phyloP scores from a whole-genome alignment of 2,888 invertebrate species.

The Laspeyria flexula region DNA sequence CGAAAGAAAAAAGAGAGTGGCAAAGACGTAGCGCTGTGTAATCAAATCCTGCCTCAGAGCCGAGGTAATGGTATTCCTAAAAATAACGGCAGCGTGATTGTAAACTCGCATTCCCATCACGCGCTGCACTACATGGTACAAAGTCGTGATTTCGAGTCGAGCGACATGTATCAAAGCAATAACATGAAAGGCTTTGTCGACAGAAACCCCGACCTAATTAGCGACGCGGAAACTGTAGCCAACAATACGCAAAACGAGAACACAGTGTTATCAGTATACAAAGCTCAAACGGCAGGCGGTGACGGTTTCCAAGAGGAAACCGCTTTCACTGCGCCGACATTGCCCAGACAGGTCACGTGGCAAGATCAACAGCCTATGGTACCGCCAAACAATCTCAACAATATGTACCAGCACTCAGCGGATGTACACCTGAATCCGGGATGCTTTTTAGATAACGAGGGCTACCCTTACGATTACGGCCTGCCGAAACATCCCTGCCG shows the following conservation, averaged over 20 bases:
- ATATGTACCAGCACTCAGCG: slow-evolving; percentile 88
- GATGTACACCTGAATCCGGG: slow-evolving; percentile 91
- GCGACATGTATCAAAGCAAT: slow-evolving; percentile 78
- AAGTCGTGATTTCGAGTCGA: slow-evolving; percentile 86
- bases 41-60: slow-evolving; percentile 81
- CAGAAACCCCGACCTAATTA: slow-evolving; percentile 93
- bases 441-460: slow-evolving; percentile 91
- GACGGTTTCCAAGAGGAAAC: slow-evolving; percentile 80
- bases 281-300: slow-evolving; percentile 66
- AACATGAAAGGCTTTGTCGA: slow-evolving; percentile 86
- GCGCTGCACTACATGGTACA: slow-evolving; percentile 83
- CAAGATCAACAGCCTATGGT: slow-evolving; percentile 83
- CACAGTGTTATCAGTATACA: slow-evolving; percentile 77
- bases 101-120: slow-evolving; percentile 86
- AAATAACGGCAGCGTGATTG: slow-evolving; percentile 84
- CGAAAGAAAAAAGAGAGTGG: slow-evolving; percentile 86
- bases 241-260: slow-evolving; percentile 81
- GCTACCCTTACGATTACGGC: slow-evolving; percentile 92
- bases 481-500: slow-evolving; percentile 88
- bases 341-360: slow-evolving; percentile 85
- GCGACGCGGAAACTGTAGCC: slow-evolving; percentile 89
- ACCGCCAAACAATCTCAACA: slow-evolving; percentile 79
- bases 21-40: slow-evolving; percentile 87
- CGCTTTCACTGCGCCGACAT: slow-evolving; percentile 70
- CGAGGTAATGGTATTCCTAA: slow-evolving; percentile 82